Evolutionary conservation across 2,888 invertebrate species (phyloP).

Genomic region (Agonopterix alstromeriana): DNA sequence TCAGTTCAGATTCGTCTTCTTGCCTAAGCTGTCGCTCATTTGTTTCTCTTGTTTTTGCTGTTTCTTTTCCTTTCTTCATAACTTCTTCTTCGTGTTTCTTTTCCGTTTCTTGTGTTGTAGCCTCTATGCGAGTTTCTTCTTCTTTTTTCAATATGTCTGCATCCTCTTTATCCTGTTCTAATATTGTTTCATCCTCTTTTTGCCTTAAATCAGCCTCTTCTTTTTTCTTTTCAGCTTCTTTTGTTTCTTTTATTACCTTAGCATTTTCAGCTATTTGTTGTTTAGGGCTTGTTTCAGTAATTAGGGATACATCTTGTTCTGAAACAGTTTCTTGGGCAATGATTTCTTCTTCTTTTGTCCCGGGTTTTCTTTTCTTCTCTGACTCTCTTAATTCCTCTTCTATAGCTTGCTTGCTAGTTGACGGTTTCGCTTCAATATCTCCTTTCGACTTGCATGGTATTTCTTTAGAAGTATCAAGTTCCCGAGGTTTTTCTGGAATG

Average conservation of each 20-base stretch:
- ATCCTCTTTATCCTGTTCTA: conserved; percentile 11
- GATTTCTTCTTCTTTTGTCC: conserved; percentile 8
- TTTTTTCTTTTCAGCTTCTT: conserved; percentile 6
- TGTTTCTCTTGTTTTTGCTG: not conserved
- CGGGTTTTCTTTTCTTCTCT: conserved; percentile 8
- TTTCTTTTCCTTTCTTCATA: not conserved
- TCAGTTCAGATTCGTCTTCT: not conserved
- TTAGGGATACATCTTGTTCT: conserved; percentile 1
- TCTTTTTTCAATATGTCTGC: conserved; percentile 1
- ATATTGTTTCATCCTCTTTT: conserved; percentile 1
- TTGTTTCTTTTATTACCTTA: not conserved
- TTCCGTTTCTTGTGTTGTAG: conserved; percentile 1
- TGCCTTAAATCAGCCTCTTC: conserved; percentile 1
- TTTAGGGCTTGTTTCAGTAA: conserved; percentile 2
- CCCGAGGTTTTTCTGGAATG: not conserved
- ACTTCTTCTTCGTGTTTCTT: conserved; percentile 4
- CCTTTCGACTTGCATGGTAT: too few relatives aligned
- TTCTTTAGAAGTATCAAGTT: too few relatives aligned
- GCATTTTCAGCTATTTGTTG: conserved; percentile 5
- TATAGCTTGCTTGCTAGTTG: conserved; percentile 4
- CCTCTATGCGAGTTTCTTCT: not conserved
- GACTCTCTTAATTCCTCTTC: conserved; percentile 7
- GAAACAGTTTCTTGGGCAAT: conserved; percentile 2
- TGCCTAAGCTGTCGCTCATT: not conserved
- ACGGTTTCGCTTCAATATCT: conserved; percentile 1